A percentile compares a stretch with the other conserved stretches of the same genome.
Evolutionary conservation across 2,113 vertebrate genomes (phyloP).

Genomic region (Tachysurus vachellii): DNA sequence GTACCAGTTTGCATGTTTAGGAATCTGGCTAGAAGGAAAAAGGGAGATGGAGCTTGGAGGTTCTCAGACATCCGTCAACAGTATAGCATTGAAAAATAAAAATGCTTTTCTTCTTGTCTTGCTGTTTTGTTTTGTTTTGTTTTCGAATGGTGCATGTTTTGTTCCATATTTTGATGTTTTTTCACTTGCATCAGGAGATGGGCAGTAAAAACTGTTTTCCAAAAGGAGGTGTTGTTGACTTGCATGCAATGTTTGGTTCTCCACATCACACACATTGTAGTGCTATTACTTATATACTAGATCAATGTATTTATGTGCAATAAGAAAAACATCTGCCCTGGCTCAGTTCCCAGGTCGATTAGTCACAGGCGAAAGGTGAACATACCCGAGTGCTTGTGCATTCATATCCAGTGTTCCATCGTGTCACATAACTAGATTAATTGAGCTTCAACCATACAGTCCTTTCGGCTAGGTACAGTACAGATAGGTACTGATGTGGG

Average conservation of each 20-base stretch:
- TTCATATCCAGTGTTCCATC: neutral
- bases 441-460: constrained; percentile 29
- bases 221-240: neutral
- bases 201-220: neutral
- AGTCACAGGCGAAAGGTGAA: constrained; percentile 32
- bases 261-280: neutral
- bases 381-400: neutral
- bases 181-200: neutral
- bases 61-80: constrained; percentile 50
- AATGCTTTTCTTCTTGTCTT: constrained; percentile 29
- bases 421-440: constrained; percentile 35
- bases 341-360: neutral
- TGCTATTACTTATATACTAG: neutral
- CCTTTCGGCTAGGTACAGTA: too few relatives aligned
- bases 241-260: neutral
- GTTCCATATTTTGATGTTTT: neutral
- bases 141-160: constrained; percentile 15
- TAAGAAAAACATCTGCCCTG: constrained; percentile 4
- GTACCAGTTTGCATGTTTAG: constrained; percentile 69
- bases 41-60: constrained; percentile 37
- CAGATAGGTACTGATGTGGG: constrained; percentile 56
- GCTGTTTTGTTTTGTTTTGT: neutral
- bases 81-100: constrained; percentile 35
- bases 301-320: neutral
- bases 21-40: constrained; percentile 59